Conservation (phyloP, 2,113 vertebrate species). For the Cichladusa arquata region DNA sequence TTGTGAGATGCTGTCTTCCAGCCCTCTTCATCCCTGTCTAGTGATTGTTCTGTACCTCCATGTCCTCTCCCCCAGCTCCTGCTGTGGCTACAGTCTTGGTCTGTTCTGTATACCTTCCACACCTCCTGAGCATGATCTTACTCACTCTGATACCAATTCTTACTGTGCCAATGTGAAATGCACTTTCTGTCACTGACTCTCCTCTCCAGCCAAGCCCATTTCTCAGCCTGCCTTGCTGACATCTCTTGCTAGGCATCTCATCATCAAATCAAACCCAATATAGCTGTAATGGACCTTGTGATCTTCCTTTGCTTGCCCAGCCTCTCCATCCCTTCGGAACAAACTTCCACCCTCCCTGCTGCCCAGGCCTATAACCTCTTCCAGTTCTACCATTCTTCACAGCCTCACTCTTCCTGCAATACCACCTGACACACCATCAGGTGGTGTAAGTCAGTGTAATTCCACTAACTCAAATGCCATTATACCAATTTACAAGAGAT, state of each 20-base stretch:
- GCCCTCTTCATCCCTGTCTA: not conserved
- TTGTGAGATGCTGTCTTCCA: not conserved
- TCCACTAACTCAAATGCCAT: not conserved
- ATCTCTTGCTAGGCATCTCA: not conserved
- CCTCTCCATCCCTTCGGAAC: not conserved
- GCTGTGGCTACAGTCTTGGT: not conserved
- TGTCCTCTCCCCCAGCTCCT: not conserved
- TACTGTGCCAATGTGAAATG: not conserved
- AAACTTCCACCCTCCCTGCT: not conserved
- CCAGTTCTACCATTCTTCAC: not conserved
- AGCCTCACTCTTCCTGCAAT: not conserved
- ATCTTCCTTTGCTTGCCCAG: not conserved
- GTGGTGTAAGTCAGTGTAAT: not conserved
- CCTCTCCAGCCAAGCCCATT: not conserved
- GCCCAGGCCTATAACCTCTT: not conserved
- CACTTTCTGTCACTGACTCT: not conserved
- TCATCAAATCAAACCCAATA: not conserved
- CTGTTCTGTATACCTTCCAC: not conserved
- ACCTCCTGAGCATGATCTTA: not conserved
- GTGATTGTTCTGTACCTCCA: not conserved
- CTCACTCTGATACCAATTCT: not conserved
- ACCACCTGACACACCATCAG: not conserved
- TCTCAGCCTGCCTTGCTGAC: not conserved
- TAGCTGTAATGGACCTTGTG: not conserved
- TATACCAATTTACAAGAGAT: not conserved